Evolutionary conservation across 53 echinoderm and acorn worm genomes (phyloP).

Genomic region (Apostichopus leukothele): DNA sequence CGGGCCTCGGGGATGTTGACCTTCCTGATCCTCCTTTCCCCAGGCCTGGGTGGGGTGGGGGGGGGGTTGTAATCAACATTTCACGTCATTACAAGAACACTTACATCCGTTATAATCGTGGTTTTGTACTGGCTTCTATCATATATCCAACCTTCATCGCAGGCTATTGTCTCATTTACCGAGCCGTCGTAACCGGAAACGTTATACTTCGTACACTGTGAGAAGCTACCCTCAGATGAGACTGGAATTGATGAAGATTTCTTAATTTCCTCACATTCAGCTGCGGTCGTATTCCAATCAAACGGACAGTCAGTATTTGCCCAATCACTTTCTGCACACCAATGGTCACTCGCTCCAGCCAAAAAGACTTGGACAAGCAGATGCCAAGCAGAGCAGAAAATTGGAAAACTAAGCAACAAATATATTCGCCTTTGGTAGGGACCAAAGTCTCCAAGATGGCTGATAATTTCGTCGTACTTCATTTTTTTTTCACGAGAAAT

Average conservation of each 20-base stretch:
- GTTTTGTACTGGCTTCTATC: conserved; percentile 29
- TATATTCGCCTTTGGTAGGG: conserved; percentile 28
- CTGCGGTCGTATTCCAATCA: neutral
- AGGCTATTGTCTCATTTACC: conserved; percentile 2
- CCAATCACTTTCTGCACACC: conserved; percentile 25
- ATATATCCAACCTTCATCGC: conserved; percentile 42
- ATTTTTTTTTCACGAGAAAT: neutral
- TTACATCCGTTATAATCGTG: conserved; percentile 35
- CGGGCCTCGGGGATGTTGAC: too few species aligned
- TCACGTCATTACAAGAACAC: neutral
- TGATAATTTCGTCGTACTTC: conserved; percentile 41
- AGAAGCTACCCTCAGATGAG: neutral
- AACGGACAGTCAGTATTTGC: neutral
- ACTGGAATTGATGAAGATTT: neutral
- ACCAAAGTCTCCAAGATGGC: conserved; percentile 41
- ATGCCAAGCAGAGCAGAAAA: conserved; percentile 33
- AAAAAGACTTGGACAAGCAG: conserved; percentile 34
- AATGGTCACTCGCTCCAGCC: conserved; percentile 35
- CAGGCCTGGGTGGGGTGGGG: too few species aligned
- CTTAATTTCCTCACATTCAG: conserved; percentile 5
- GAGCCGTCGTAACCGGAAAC: neutral
- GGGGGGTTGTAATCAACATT: too few species aligned
- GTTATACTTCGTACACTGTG: conserved; percentile 11
- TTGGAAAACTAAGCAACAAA: conserved; percentile 18
- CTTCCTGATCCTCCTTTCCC: too few species aligned